phyloP scores from a whole-genome alignment of 2,113 vertebrate genomes.

The Coturnix japonica region DNA sequence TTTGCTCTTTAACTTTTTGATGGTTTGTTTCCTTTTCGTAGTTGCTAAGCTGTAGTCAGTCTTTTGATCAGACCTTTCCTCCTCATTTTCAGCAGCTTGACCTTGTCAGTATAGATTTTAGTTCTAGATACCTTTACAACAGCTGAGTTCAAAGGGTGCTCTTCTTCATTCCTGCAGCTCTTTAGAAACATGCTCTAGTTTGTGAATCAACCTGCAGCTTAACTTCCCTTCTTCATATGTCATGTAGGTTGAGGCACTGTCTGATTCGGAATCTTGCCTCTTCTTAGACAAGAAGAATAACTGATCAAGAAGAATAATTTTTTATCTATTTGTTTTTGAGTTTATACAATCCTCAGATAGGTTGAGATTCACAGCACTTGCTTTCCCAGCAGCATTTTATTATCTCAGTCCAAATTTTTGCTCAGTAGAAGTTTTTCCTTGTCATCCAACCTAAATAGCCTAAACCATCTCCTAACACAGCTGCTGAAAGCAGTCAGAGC shows the following conservation, averaged over 20 bases:
- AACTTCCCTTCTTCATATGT: not conserved
- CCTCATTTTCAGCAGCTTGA: not conserved
- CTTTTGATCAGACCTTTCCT: not conserved
- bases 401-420: not conserved
- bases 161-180: not conserved
- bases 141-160: not conserved
- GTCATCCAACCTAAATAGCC: rapidly evolving
- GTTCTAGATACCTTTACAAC: not conserved
- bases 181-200: not conserved
- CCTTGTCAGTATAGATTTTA: not conserved
- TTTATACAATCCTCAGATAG: not conserved
- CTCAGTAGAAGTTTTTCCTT: not conserved
- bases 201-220: not conserved
- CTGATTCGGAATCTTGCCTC: not conserved
- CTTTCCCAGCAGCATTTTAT: not conserved
- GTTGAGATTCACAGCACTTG: not conserved
- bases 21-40: not conserved
- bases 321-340: not conserved
- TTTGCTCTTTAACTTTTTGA: not conserved
- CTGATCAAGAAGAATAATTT: not conserved
- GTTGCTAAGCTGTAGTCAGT: not conserved
- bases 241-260: not conserved
- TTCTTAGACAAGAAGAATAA: not conserved
- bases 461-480: not conserved
- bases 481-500: not conserved